These are phyloP conservation scores for Heliconius himera DNA, from an alignment of 1,140 invertebrate genomes.

Conservation along the genomic window DNA sequence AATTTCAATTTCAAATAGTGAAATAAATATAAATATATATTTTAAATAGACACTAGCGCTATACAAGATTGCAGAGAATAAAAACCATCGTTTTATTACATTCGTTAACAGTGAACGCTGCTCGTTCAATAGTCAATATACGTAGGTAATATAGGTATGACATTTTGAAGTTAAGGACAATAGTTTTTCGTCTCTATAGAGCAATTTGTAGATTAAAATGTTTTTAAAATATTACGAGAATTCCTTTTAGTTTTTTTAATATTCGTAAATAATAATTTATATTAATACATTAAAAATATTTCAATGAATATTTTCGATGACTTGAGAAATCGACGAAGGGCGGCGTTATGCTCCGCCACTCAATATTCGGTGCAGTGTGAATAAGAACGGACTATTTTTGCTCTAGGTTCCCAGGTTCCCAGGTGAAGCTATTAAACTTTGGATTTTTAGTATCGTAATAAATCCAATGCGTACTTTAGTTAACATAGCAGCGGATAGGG, in stretches of 20 bases:
- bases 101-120: background rate
- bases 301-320: too few relatives aligned
- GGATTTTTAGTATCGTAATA: background rate
- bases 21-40: background rate
- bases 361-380: too few relatives aligned
- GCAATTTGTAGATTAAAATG: background rate
- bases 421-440: background rate
- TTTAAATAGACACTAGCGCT: background rate
- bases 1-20: background rate
- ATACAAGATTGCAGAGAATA: background rate
- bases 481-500: conserved; percentile 4
- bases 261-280: too few relatives aligned
- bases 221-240: background rate
- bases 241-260: too few relatives aligned
- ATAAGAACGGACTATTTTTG: too few relatives aligned
- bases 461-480: conserved; percentile 11
- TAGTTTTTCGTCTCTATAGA: background rate
- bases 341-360: too few relatives aligned
- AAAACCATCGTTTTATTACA: background rate
- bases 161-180: background rate
- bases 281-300: too few relatives aligned
- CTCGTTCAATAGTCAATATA: conserved; percentile 1
- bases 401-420: too few relatives aligned
- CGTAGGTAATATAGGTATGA: background rate
- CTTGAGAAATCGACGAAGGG: too few relatives aligned